These are phyloP conservation scores for Drosophila fulvimacula DNA, from an alignment of 2,888 invertebrate genomes.

Conservation along the genomic window DNA sequence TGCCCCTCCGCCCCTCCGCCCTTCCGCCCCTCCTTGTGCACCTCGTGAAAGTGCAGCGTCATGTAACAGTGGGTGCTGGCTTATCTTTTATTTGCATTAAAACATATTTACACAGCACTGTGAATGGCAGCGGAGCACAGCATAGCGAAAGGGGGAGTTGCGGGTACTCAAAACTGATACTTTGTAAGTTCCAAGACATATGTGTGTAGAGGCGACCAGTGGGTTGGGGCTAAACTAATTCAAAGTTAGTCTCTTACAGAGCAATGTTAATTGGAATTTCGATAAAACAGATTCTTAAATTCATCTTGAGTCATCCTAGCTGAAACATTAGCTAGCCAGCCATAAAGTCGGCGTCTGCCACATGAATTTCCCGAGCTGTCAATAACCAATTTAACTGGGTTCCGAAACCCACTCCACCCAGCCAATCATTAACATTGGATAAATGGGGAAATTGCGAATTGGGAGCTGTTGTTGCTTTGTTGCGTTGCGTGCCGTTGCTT, in stretches of 20 bases:
- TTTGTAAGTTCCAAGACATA: conserved; percentile 10
- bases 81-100: conserved; percentile 75
- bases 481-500: conserved; percentile 5
- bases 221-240: conserved; percentile 23
- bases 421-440: conserved; percentile 35
- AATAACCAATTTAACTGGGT: conserved; percentile 31
- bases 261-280: too few species aligned
- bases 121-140: conserved; percentile 27
- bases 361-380: conserved; percentile 5
- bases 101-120: conserved; percentile 73
- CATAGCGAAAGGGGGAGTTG: neutral
- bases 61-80: conserved; percentile 34
- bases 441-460: conserved; percentile 19
- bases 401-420: neutral
- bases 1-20: too few species aligned
- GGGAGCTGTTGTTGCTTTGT: conserved; percentile 1
- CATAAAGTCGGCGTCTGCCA: conserved; percentile 16
- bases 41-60: conserved; percentile 66
- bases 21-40: neutral
- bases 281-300: neutral
- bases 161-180: neutral
- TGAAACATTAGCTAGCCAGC: conserved; percentile 20
- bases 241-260: too few species aligned
- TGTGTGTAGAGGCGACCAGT: conserved; percentile 25
- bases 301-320: too few species aligned